Base-by-base conservation (phyloP, 92 coral and sea anemone species). In the Palythoa caribaeorum region DNA sequence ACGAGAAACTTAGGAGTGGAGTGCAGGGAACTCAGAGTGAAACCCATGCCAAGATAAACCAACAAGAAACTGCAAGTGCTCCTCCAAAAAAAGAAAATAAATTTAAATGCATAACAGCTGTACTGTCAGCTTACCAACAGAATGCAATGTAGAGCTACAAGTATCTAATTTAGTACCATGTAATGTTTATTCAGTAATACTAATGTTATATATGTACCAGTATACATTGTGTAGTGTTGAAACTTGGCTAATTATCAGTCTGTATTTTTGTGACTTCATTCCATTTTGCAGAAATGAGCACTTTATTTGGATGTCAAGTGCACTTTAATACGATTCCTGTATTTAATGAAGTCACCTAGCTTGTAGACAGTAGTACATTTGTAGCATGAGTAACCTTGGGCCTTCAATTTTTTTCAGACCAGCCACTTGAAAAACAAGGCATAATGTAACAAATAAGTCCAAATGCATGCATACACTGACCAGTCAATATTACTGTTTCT, bases 11-110 rank as follows among this genome's bases (percentile, higher is more conserved):
- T 66, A 36, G 7, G 37, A n/a, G 35, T n/a, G 28, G 28, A 28
- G 28, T 28, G 28, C 28, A 28, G 28, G 28, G 28, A 28, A 28
- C 28, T 28, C 28, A 28, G 28, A 28, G 28, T n/a, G 19, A 12
- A 6, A 28, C 28, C 28, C 72, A 21, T 66, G 72, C 72, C 72
- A 5, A n/a, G 19, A 21, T 21, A 66, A 21, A 66, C 38, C 28
- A 28, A 28, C 36, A 10, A 66, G 72, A 66, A n/a, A n/a, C 72
- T 66, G 19, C 72, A 66, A 66, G 19, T 21, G 72, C 35, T 8
- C 71, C 71, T 66, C 72, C 72, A 66, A 66, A 66, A 66, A 66
- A 66, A 28, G 72, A 66, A 66, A 17, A 66, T 66, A 66, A 66
- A 66, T 5, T 28, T 66, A 21, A 66, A n/a, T 21, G 38, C 38